A percentile compares a stretch with the other conserved stretches of the same genome.
Evolutionary conservation across 30 jellyfish, hydroid and myxozoan species (phyloP).

Genomic region (Chironex yamaguchii): DNA sequence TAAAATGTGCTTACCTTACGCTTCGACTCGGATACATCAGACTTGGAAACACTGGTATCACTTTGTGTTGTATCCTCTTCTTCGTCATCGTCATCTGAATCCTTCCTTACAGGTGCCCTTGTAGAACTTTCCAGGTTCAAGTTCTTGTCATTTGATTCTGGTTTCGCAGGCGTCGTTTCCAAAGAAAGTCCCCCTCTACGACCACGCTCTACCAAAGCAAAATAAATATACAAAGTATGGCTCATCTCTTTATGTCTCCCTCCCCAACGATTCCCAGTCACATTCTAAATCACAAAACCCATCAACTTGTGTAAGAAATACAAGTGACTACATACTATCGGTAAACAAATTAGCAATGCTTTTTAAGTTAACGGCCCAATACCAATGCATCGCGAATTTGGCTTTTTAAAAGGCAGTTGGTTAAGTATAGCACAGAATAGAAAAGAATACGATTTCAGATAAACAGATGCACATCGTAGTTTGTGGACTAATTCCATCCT

Average conservation of each 20-base stretch:
- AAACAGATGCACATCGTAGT: no score
- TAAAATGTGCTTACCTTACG: neutral
- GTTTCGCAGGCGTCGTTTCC: slow-evolving; percentile 40
- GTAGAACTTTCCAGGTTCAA: neutral
- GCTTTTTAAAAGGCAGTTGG: no score
- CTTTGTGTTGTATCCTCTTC: neutral
- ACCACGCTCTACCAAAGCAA: slow-evolving; percentile 69
- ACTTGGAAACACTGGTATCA: neutral
- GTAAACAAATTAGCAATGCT: no score
- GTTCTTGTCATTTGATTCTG: slow-evolving; percentile 16
- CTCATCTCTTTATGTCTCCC: neutral
- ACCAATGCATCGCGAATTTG: no score
- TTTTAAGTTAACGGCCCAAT: no score
- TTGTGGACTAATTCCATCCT: no score
- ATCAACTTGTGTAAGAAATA: no score
- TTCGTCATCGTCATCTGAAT: neutral
- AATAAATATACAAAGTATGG: neutral
- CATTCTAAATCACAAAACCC: no score
- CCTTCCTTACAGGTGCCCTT: neutral
- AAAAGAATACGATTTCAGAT: no score
- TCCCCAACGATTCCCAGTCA: no score
- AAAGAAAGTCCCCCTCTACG: slow-evolving; percentile 84
- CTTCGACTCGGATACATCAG: neutral
- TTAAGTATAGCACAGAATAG: no score
- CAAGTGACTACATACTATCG: no score